Conservation (phyloP, 2,888 invertebrate genomes). For the Drosophila histrio region DNA sequence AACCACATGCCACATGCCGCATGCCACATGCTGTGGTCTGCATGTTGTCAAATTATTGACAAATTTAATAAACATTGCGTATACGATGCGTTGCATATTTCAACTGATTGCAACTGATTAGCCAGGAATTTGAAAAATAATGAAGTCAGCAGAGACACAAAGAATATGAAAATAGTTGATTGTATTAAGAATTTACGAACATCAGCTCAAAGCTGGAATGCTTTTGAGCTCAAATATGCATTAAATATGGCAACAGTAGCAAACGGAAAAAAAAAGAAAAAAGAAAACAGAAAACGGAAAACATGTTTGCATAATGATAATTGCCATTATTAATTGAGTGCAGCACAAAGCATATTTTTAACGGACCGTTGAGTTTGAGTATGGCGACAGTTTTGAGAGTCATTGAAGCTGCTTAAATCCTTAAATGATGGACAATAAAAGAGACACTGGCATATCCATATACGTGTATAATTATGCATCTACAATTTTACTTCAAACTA, state of each 20-base stretch:
- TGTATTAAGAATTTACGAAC: slow-evolving; percentile 20
- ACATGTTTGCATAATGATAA: slow-evolving; percentile 56
- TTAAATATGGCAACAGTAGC: not conserved
- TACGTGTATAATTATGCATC: too few relatives aligned
- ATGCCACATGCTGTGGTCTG: slow-evolving; percentile 22
- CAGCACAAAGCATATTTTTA: slow-evolving; percentile 70
- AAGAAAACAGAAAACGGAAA: slow-evolving; percentile 3
- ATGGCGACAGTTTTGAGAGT: not conserved
- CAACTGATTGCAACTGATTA: slow-evolving; percentile 12
- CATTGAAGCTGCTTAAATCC: not conserved
- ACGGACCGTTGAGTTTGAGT: not conserved
- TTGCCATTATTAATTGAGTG: slow-evolving; percentile 63
- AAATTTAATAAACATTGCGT: slow-evolving; percentile 48
- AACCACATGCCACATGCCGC: slow-evolving; percentile 6
- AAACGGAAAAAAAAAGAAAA: not conserved
- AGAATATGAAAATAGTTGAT: not conserved
- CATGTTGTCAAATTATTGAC: slow-evolving; percentile 40
- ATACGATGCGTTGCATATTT: slow-evolving; percentile 12
- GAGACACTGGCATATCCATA: too few relatives aligned
- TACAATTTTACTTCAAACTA: not conserved
- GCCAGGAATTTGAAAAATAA: slow-evolving; percentile 17
- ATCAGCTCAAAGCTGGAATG: slow-evolving; percentile 59
- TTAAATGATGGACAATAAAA: not conserved
- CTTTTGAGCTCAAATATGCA: slow-evolving; percentile 53
- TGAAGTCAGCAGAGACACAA: not conserved